Base-by-base conservation (phyloP, 2,113 vertebrate species). In the Erpornis zantholeuca region DNA sequence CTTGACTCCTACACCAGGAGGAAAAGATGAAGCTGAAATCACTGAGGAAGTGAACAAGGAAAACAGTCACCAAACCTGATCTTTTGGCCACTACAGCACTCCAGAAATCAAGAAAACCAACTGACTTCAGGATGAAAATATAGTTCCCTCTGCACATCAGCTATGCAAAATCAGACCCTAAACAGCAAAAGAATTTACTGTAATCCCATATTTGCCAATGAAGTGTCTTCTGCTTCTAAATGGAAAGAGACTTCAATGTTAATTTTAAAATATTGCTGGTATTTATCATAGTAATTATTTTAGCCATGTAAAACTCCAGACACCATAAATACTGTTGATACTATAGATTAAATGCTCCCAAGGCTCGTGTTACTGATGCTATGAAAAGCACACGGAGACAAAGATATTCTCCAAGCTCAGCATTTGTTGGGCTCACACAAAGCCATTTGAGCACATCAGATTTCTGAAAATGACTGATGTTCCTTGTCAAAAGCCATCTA, bases 231-330 rank as follows among this genome's bases (percentile, higher is more conserved):
- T 92, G 64, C 69, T 79, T 82, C 72, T 94, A 94, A 90, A 90
- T 70, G 1, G 54, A 96, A 95, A 76, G 59, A 94, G 95, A 28
- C 44, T 47, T 96, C 93, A 88, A 82, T 92, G 86, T 78, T 97
- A 93, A 96, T 94, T 96, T 94, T 72, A 93, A 97, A 96, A 95
- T 94, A 95, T 92, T 91, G 92, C 90, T 76, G 88, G 77, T 44
- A 96, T 96, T 93, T 96, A 90, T 97, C 90, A 97, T 35, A 84
- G 94, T 94, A 97, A 97, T 97, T 95, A 94, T 77, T 94, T 83
- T 72, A 94, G 65, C 83, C 72, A 79, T 79, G 90, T 96, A 96
- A 95, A 94, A 96, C 90, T 96, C 69, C 69, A 93, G 93, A 76
- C 36, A 1, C 90, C 49, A 72, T 96, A 97, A 96, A 96, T 90